Conservation (phyloP, 1,140 invertebrate genomes). For the Caenorhabditis inopinata region DNA sequence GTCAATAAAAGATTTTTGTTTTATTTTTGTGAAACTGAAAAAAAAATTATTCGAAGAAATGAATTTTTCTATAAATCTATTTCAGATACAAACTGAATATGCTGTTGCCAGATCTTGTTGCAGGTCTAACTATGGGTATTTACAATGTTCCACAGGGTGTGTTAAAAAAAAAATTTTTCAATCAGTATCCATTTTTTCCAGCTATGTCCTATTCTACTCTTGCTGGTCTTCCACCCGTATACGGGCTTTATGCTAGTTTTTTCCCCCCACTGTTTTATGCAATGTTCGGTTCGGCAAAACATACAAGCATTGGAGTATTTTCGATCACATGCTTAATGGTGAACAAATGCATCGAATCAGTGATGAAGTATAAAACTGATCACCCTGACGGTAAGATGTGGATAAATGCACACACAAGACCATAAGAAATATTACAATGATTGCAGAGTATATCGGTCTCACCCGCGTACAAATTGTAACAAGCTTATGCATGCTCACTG, state of each 20-base stretch:
- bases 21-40: not conserved
- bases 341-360: not conserved
- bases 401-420: constrained; percentile 56
- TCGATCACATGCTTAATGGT: constrained; percentile 67
- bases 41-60: not conserved
- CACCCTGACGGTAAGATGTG: constrained; percentile 42
- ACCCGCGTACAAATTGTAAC: not conserved
- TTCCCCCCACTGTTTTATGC: constrained; percentile 68
- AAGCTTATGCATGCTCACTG: constrained; percentile 15
- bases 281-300: constrained; percentile 68
- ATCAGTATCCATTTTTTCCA: no score
- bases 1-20: no score
- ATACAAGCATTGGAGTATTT: constrained; percentile 69
- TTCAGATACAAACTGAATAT: not conserved
- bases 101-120: not conserved
- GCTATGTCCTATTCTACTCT: constrained; percentile 68
- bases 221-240: constrained; percentile 67
- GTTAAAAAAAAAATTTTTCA: no score
- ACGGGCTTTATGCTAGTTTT: constrained; percentile 69
- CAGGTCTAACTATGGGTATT: constrained; percentile 30
- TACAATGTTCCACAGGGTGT: constrained; percentile 45
- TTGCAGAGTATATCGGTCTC: not conserved
- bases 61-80: not conserved
- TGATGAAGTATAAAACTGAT: not conserved
- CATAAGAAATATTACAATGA: not conserved